These are phyloP conservation scores for Ornithoptera priamus DNA, from an alignment of 2,888 invertebrate species.

Conservation along the genomic window DNA sequence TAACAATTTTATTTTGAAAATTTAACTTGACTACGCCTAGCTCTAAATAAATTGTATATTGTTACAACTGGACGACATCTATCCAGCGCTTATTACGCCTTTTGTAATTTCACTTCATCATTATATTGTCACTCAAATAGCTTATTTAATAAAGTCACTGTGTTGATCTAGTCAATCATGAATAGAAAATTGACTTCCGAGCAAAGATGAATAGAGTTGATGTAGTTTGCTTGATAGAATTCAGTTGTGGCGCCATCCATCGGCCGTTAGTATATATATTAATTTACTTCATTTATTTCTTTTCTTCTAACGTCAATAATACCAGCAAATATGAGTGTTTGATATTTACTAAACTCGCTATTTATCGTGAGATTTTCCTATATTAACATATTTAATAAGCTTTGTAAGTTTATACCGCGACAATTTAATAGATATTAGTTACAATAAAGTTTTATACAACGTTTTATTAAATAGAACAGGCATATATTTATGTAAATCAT, in stretches of 20 bases:
- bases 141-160: constrained; percentile 33
- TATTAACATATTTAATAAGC: no score
- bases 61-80: constrained; percentile 51
- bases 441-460: no score
- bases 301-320: neutral
- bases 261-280: neutral
- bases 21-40: constrained; percentile 45
- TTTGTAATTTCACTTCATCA: constrained; percentile 47
- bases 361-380: no score
- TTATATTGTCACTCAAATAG: constrained; percentile 41
- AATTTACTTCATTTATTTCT: neutral
- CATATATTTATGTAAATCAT: no score
- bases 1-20: constrained; percentile 61
- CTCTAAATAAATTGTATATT: constrained; percentile 57
- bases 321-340: no score
- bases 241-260: constrained; percentile 11
- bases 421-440: no score
- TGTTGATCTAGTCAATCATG: constrained; percentile 20
- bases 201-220: constrained; percentile 15
- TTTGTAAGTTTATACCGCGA: no score
- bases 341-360: no score
- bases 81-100: constrained; percentile 45
- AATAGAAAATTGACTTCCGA: constrained; percentile 22
- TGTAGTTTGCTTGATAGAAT: constrained; percentile 16
- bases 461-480: no score